Evolutionary conservation across 2,797 vertebrate species (phyloP).

Genomic region (Discoglossus pictus): DNA sequence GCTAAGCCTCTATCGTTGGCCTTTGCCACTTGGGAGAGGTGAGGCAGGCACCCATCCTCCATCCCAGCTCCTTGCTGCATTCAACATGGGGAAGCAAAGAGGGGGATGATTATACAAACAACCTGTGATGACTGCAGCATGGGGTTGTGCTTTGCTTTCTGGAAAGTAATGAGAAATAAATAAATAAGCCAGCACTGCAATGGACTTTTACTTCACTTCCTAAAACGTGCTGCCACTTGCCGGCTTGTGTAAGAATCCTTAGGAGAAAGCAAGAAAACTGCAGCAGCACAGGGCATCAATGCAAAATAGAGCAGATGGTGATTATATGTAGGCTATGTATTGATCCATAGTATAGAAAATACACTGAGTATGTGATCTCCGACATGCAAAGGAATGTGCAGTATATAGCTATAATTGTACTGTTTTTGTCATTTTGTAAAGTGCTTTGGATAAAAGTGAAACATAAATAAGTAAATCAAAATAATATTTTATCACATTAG

Average conservation of each 20-base stretch:
- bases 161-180: conserved; percentile 23
- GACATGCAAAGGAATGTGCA: no score
- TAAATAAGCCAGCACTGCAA: conserved; percentile 15
- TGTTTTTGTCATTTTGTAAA: no score
- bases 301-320: not conserved
- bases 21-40: conserved; percentile 37
- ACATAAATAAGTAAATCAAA: no score
- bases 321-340: no score
- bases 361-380: no score
- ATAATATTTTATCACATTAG: no score
- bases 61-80: conserved; percentile 12
- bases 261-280: not conserved
- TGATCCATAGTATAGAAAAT: no score
- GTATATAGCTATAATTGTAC: no score
- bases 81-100: conserved; percentile 4
- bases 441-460: no score
- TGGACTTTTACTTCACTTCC: conserved; percentile 24
- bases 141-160: not conserved
- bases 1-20: conserved; percentile 50
- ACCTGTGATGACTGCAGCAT: not conserved
- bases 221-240: conserved; percentile 46
- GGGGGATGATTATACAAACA: not conserved
- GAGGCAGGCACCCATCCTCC: conserved; percentile 21
- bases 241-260: conserved; percentile 25
- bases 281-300: not conserved